Evolutionary conservation across 2,888 invertebrate genomes (phyloP), one percentile per base, ranked within the genome.

Genomic region (Platerodrilus igneus): DNA sequence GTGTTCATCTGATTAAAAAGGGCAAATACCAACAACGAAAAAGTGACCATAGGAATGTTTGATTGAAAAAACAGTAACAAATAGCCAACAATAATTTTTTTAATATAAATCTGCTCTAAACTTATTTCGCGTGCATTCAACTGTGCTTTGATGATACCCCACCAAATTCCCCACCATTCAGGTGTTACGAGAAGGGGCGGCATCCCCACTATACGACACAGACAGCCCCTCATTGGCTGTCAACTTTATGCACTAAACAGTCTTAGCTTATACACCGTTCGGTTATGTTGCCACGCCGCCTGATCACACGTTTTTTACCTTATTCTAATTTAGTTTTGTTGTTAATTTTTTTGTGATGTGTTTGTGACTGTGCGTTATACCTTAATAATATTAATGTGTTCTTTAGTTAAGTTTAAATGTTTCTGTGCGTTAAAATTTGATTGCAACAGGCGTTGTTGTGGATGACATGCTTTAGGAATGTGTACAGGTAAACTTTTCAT

Each of bases 171-270:
- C 59, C 59, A 52, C 62, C 46, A 50, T 57, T 58, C 62, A 63
- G 63, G 63, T 63, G 63, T 58, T 53, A 53, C 51, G 56, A 55
- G 64, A 58, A 63, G 64, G 63, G 60, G 62, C 57, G 57, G 53
- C 56, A 64, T 63, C 67, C 68, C 67, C 67, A 58, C 66, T 61
- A 38, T 23, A 29, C 38, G 22, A 30, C 27, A 51, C 55, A 64
- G 58, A 62, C 66, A 66, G 67, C 66, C 68, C 66, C 67, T 66
- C 64, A 65, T 66, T 66, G 66, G 64, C 66, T 65, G 63, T 66
- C 64, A 66, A 65, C 63, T 64, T 63, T 65, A 67, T 62, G 64
- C 64, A 66, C 62, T 64, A 66, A 65, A 65, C 67, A 68, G 68
- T 68, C 62, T 63, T 67, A 67, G 67, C 60, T 60, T 62, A 60